Percentiles rank a stretch among this genome's conserved stretches.
phyloP scores from a whole-genome alignment of 2,888 invertebrate genomes.

The Chymomyza caudatula region DNA sequence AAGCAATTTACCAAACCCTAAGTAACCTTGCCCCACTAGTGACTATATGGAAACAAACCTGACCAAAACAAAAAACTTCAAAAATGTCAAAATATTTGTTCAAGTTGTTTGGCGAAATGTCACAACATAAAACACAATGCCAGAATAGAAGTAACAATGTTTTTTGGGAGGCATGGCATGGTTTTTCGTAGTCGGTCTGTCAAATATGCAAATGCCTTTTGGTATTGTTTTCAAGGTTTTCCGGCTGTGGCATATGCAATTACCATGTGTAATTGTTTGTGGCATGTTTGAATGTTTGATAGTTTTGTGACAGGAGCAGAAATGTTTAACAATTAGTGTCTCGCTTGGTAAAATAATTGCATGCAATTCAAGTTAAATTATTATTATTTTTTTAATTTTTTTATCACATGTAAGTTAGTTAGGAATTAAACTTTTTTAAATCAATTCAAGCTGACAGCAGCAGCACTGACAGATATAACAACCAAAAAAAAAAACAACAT shows the following conservation, averaged over 20 bases:
- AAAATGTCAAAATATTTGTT: constrained; percentile 53
- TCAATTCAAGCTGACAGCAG: constrained; percentile 35
- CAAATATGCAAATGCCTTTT: constrained; percentile 59
- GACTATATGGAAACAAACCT: background rate
- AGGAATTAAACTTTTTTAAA: constrained; percentile 28
- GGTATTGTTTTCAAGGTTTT: constrained; percentile 20
- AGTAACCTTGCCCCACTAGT: background rate
- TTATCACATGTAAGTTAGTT: constrained; percentile 11
- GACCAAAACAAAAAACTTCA: background rate
- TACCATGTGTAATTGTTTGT: constrained; percentile 29
- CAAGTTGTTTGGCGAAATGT: constrained; percentile 41
- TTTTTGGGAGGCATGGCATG: background rate
- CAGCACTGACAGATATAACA: background rate
- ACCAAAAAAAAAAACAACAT: too few relatives aligned
- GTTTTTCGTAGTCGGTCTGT: constrained; percentile 39
- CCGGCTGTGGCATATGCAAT: constrained; percentile 18
- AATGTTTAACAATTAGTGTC: constrained; percentile 51
- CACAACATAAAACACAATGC: constrained; percentile 30
- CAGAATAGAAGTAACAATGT: constrained; percentile 2
- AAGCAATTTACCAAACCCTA: background rate
- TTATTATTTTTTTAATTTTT: too few relatives aligned
- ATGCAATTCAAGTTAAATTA: constrained; percentile 39
- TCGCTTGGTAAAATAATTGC: constrained; percentile 34
- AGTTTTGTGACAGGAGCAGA: constrained; percentile 26
- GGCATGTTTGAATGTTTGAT: constrained; percentile 4